Evolutionary conservation across 2,888 invertebrate genomes (phyloP), one percentile per base, ranked within the genome.

Genomic region (Hirtodrosophila histrioides): DNA sequence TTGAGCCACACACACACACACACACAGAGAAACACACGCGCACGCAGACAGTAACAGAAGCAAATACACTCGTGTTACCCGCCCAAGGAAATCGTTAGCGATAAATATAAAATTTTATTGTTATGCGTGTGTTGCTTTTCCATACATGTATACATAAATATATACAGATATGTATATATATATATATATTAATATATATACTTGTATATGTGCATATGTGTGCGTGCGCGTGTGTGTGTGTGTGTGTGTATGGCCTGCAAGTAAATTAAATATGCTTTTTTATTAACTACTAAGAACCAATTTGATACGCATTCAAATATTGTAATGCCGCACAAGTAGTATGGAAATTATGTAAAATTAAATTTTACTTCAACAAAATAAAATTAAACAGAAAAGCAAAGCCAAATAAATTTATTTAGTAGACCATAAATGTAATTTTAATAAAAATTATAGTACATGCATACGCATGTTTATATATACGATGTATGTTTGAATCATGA

Each of bases 51-150:
- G 31, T 35, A 31, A 35, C 5, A 27, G 27, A 5, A 27, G 27
- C 27, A 27, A 27, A 27, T 27, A 57, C 46, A 74, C 60, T 69
- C 36, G 48, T 74, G 68, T 56, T 69, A 67, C 67, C 73, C 57
- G 71, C 73, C 51, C 76, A 66, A 70, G 82, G 82, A 88, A 86
- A 88, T 79, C 88, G 86, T 88, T 76, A 82, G 68, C 88, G 82
- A 88, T 88, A 88, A 88, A 88, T 80, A 88, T 88, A 86, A 88
- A 88, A 86, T 88, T 88, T 88, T 88, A 88, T 87, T 86, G 80
- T 88, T 84, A 79, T 83, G 81, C 69, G 81, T 67, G 78, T 69
- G 75, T 69, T 78, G 74, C 74, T 65, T 51, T 60, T 36, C 51
- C 64, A 56, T 61, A 44, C 23, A 39, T 29, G 54, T 44, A 44